Evolutionary conservation across 2,797 vertebrate species (phyloP).

Genomic region (Schizopygopsis pylzovi): DNA sequence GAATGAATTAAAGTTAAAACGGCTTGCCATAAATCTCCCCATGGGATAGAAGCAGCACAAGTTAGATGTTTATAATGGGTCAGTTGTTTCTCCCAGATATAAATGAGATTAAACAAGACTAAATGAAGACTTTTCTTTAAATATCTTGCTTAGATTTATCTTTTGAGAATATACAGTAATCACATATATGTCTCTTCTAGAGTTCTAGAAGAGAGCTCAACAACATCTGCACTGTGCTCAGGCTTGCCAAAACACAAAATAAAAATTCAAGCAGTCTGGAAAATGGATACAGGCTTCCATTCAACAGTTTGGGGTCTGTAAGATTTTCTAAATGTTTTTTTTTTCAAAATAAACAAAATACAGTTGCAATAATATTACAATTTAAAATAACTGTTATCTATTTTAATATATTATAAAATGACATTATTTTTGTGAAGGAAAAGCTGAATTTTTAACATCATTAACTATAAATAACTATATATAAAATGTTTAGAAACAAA

Average conservation of each 20-base stretch:
- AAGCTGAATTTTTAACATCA: neutral
- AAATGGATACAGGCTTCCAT: neutral
- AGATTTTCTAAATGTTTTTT: neutral
- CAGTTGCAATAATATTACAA: neutral
- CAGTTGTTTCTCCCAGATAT: neutral
- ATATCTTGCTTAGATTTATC: neutral
- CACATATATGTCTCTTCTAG: neutral
- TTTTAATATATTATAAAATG: neutral
- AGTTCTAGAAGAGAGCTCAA: neutral
- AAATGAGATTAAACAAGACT: neutral
- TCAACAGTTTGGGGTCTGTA: neutral
- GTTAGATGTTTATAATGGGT: neutral
- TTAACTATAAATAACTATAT: neutral
- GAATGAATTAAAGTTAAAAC: no score
- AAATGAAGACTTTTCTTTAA: neutral
- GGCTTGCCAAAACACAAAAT: neutral
- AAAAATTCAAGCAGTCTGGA: neutral
- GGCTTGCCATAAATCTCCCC: neutral
- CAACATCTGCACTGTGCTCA: neutral
- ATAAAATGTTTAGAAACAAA: no score
- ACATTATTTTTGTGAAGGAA: neutral
- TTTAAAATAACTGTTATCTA: neutral
- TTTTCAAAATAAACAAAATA: neutral
- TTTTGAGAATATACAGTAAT: neutral
- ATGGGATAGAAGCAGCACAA: neutral